Conservation (phyloP, 2,113 vertebrate genomes). For the Chaetodon trifascialis region DNA sequence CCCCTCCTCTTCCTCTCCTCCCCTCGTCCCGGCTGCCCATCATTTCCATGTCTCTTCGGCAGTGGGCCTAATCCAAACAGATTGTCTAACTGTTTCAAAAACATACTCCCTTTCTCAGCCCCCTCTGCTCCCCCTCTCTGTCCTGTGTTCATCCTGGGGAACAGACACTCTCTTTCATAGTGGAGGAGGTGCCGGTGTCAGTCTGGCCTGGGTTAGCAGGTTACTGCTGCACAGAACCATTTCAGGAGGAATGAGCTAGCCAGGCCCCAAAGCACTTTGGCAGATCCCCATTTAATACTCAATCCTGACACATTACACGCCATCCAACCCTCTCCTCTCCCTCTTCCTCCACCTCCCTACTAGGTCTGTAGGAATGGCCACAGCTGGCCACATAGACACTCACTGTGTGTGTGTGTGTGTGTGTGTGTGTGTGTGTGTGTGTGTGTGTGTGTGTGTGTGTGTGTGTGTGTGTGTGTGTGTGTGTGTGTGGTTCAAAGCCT, state of each 20-base stretch:
- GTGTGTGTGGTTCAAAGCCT: slow-evolving; percentile 57
- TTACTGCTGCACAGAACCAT: slow-evolving; percentile 70
- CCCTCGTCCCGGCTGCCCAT: slow-evolving; percentile 69
- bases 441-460: too few species aligned
- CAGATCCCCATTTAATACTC: slow-evolving; percentile 77
- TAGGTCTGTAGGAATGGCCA: slow-evolving; percentile 67
- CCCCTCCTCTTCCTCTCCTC: slow-evolving; percentile 72
- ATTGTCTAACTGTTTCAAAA: slow-evolving; percentile 84
- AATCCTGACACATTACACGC: slow-evolving; percentile 66
- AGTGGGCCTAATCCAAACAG: slow-evolving; percentile 79
- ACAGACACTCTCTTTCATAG: slow-evolving; percentile 80
- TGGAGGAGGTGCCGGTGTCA: slow-evolving; percentile 73
- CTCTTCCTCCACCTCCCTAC: slow-evolving; percentile 27
- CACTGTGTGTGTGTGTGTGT: slow-evolving; percentile 55
- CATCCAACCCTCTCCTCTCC: slow-evolving; percentile 24
- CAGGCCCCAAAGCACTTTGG: slow-evolving; percentile 75
- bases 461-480: slow-evolving; percentile 30
- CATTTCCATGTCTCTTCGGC: slow-evolving; percentile 77
- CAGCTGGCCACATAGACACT: slow-evolving; percentile 64
- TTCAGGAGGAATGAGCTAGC: slow-evolving; percentile 63
- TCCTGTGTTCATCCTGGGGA: slow-evolving; percentile 59
- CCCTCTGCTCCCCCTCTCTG: slow-evolving; percentile 60
- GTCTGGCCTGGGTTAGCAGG: slow-evolving; percentile 76
- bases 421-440: neutral
- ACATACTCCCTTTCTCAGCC: slow-evolving; percentile 73